Percentiles rank a stretch among this genome's conserved stretches.
phyloP scores from a whole-genome alignment of 2,888 invertebrate genomes.

The Chirona hameri region DNA sequence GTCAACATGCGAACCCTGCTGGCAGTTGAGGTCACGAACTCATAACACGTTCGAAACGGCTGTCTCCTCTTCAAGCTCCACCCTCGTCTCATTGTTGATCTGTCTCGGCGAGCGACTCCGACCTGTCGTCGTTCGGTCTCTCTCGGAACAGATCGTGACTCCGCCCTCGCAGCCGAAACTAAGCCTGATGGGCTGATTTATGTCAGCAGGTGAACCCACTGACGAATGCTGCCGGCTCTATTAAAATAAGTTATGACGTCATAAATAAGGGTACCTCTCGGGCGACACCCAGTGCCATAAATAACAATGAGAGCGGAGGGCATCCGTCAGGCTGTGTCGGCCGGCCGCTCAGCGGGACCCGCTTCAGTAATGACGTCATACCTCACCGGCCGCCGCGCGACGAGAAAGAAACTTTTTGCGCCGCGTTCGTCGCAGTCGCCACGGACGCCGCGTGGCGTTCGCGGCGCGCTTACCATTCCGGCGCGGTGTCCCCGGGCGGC shows the following conservation, averaged over 20 bases:
- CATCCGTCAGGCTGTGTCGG: constrained; percentile 25
- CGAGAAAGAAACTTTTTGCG: background rate
- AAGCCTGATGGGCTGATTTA: constrained; percentile 13
- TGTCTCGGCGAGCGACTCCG: background rate
- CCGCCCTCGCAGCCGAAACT: background rate
- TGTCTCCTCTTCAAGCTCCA: no score
- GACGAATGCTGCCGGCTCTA: constrained; percentile 29
- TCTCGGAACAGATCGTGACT: background rate
- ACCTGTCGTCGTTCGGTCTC: background rate
- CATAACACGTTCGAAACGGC: no score
- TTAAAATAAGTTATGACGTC: constrained; percentile 29
- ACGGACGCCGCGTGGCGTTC: background rate
- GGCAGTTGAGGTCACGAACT: no score
- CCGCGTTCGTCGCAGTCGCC: background rate
- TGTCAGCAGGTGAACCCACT: constrained; percentile 13
- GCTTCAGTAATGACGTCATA: background rate
- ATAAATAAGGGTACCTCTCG: constrained; percentile 24
- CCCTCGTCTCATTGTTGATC: no score
- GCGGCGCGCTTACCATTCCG: background rate
- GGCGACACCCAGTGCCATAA: constrained; percentile 26
- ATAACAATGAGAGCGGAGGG: constrained; percentile 13
- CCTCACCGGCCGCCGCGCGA: background rate
- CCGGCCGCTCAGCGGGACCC: background rate
- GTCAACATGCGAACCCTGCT: no score
- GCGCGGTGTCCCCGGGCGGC: background rate